Percentiles rank a stretch among this genome's conserved stretches.
phyloP scores from a whole-genome alignment of 2,113 vertebrate genomes.

The Scomber colias region DNA sequence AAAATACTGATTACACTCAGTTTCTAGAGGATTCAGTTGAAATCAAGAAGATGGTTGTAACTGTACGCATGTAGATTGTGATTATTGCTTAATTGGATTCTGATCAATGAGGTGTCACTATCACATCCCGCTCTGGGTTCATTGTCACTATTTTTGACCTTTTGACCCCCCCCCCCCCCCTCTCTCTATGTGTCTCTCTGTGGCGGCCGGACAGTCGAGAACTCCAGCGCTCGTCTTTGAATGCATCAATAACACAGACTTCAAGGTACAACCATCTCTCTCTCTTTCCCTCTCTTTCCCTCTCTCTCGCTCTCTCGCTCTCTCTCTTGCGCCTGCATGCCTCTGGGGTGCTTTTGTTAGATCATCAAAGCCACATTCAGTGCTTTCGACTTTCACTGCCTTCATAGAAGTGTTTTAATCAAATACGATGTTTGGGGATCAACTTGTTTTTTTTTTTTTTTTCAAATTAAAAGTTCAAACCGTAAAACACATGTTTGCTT shows the following conservation, averaged over 20 bases:
- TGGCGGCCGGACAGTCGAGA: constrained; percentile 66
- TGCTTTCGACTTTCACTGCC: neutral
- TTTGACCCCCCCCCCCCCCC: neutral
- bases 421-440: neutral
- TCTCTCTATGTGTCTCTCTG: constrained; percentile 9
- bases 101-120: constrained; percentile 4
- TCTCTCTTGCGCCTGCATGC: constrained; percentile 5
- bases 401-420: neutral
- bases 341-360: neutral
- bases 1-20: neutral
- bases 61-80: too few species aligned
- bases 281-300: too few species aligned
- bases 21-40: neutral
- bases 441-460: neutral
- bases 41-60: neutral
- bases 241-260: constrained; percentile 99
- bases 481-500: constrained; percentile 15
- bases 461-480: neutral
- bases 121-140: neutral
- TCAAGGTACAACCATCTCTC: constrained; percentile 89
- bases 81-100: too few species aligned
- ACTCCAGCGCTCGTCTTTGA: constrained; percentile 98
- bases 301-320: too few species aligned
- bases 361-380: neutral
- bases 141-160: neutral